Conservation (phyloP, 23 tunicate genomes). For the Trididemnum clinides region DNA sequence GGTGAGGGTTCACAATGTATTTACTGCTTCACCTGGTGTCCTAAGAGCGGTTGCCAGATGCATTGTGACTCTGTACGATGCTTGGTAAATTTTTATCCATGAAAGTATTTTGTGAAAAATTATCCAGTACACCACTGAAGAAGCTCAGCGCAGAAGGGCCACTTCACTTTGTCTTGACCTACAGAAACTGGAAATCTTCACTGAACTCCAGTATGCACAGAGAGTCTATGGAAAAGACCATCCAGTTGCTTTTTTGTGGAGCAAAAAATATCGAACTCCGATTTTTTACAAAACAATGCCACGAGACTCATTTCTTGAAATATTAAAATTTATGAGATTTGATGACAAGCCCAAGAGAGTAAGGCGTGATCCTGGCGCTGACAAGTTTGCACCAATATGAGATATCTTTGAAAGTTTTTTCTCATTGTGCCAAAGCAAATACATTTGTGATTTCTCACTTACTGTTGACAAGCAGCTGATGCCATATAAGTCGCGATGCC, state of each 20-base stretch:
- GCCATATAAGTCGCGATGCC: constrained; percentile 6
- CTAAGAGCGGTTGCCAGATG: not conserved
- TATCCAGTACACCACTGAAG: not conserved
- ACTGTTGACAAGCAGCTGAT: constrained; percentile 13
- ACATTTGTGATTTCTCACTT: not conserved
- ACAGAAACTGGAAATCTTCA: not conserved
- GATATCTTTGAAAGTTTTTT: not conserved
- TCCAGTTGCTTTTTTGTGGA: constrained; percentile 13
- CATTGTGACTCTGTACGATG: constrained; percentile 6
- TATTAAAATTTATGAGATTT: constrained; percentile 4
- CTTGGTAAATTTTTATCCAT: constrained; percentile 7
- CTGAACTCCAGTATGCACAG: not conserved
- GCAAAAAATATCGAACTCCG: not conserved
- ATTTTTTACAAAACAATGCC: not conserved
- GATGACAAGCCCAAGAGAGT: constrained; percentile 15
- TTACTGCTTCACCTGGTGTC: not conserved
- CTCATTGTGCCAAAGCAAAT: constrained; percentile 12
- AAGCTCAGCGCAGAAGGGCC: constrained; percentile 15
- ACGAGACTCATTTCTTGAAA: not conserved
- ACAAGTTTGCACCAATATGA: constrained; percentile 17
- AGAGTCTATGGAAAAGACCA: constrained; percentile 10
- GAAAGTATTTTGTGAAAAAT: not conserved
- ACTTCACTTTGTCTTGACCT: not conserved
- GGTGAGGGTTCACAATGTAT: not conserved
- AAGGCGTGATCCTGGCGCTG: not conserved